Conservation (phyloP, 2,113 vertebrate species). For the Cricetomys ansorgei region DNA sequence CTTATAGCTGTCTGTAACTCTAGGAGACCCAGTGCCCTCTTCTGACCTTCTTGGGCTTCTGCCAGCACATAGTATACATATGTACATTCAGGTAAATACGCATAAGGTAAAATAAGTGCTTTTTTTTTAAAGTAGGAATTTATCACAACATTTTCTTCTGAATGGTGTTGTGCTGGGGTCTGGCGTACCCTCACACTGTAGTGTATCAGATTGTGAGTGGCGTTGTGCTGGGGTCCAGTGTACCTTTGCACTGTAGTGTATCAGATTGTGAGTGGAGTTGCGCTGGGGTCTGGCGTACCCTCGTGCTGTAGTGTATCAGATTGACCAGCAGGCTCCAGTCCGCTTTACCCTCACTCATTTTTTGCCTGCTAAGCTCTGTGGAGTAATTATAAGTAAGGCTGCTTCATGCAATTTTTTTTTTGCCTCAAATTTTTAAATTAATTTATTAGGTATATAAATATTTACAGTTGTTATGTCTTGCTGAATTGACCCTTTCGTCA, state of each 20-base stretch:
- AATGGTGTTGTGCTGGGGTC: neutral
- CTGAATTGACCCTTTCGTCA: neutral
- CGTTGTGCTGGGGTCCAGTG: no score
- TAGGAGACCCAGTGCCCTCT: neutral
- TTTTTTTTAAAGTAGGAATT: neutral
- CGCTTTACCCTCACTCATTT: neutral
- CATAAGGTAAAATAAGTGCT: neutral
- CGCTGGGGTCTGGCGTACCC: no score
- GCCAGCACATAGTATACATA: neutral
- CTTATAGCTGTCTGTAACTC: neutral
- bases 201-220: neutral
- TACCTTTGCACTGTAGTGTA: no score
- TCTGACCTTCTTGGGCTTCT: neutral
- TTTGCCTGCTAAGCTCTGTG: neutral
- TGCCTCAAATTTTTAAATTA: neutral
- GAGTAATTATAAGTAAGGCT: neutral
- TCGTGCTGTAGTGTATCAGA: neutral
- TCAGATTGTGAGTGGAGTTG: neutral
- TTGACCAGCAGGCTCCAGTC: neutral
- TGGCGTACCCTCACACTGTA: no score
- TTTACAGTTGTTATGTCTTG: neutral
- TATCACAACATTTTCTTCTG: neutral
- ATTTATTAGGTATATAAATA: neutral
- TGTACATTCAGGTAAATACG: neutral
- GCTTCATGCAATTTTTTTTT: neutral